Percentiles rank a stretch among this genome's conserved stretches.
phyloP scores from a whole-genome alignment of 1,140 invertebrate genomes.

The Cheumatopsyche charites region DNA sequence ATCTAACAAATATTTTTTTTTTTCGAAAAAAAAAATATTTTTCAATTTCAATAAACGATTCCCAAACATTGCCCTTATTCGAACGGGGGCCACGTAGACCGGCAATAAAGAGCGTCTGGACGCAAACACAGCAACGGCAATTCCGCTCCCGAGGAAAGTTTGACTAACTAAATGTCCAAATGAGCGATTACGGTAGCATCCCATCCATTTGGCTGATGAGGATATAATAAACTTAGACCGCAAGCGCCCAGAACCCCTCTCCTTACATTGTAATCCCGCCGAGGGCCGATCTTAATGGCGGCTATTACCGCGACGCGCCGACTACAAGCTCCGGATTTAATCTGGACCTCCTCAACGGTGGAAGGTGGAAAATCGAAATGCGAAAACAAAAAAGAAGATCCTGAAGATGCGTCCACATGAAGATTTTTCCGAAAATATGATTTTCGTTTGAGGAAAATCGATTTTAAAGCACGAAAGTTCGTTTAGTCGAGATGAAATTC shows the following conservation, averaged over 20 bases:
- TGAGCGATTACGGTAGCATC: constrained; percentile 32
- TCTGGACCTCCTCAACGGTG: not conserved
- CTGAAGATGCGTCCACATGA: not conserved
- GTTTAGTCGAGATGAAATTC: too few species aligned
- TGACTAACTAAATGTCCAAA: constrained; percentile 32
- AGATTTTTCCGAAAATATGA: too few species aligned
- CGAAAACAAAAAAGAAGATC: not conserved
- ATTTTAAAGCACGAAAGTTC: too few species aligned
- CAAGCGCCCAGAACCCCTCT: constrained; percentile 1
- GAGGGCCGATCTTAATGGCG: constrained; percentile 23
- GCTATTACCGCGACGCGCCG: constrained; percentile 26
- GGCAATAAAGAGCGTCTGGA: not conserved
- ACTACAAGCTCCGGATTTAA: constrained; percentile 22
- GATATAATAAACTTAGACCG: constrained; percentile 33
- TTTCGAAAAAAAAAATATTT: too few species aligned
- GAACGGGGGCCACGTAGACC: not conserved
- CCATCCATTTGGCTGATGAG: constrained; percentile 31
- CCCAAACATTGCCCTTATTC: not conserved
- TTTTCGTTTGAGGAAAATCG: too few species aligned
- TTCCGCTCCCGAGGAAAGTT: constrained; percentile 19
- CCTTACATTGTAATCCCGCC: constrained; percentile 26
- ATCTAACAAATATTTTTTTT: too few species aligned
- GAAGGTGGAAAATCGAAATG: constrained; percentile 8
- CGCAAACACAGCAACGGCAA: constrained; percentile 11
- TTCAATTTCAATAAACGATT: too few species aligned